Percentiles rank a stretch among this genome's conserved stretches.
Conservation (phyloP, 2,888 invertebrate genomes). For the Rutpela maculata region DNA sequence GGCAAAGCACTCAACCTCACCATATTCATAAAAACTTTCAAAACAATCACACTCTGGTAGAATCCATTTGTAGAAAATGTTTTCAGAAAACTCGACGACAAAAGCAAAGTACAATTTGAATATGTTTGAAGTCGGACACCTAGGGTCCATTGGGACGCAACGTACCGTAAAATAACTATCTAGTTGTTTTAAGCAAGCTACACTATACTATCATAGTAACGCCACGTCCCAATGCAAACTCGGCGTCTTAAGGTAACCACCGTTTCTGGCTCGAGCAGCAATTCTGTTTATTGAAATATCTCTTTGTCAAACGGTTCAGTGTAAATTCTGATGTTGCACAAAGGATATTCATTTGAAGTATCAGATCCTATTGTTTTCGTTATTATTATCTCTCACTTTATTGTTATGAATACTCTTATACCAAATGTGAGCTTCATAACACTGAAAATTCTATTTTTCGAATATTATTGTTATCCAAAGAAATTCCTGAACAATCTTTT, state of each 20-base stretch:
- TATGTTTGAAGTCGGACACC: conserved; percentile 52
- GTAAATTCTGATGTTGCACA: conserved; percentile 16
- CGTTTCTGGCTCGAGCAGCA: conserved; percentile 19
- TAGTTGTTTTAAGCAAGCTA: conserved; percentile 46
- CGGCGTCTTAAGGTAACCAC: conserved; percentile 43
- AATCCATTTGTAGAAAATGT: conserved; percentile 41
- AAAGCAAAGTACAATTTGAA: conserved; percentile 50
- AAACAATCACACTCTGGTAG: conserved; percentile 33
- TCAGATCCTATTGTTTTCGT: conserved; percentile 19
- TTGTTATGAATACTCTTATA: not conserved
- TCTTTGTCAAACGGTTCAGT: conserved; percentile 37
- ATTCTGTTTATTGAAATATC: conserved; percentile 43
- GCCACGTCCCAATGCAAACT: conserved; percentile 42
- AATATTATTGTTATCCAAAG: no score
- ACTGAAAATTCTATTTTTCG: no score
- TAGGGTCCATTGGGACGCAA: conserved; percentile 47
- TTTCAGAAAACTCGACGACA: conserved; percentile 37
- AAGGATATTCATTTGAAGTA: conserved; percentile 12
- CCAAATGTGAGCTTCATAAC: no score
- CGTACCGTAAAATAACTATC: conserved; percentile 48
- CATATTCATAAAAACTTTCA: conserved; percentile 26
- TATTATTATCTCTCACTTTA: not conserved
- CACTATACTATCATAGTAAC: conserved; percentile 38
- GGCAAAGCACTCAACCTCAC: conserved; percentile 11
- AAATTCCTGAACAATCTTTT: no score